These are phyloP conservation scores for Spizella passerina DNA, from an alignment of 2,797 vertebrate species.

Conservation along the genomic window DNA sequence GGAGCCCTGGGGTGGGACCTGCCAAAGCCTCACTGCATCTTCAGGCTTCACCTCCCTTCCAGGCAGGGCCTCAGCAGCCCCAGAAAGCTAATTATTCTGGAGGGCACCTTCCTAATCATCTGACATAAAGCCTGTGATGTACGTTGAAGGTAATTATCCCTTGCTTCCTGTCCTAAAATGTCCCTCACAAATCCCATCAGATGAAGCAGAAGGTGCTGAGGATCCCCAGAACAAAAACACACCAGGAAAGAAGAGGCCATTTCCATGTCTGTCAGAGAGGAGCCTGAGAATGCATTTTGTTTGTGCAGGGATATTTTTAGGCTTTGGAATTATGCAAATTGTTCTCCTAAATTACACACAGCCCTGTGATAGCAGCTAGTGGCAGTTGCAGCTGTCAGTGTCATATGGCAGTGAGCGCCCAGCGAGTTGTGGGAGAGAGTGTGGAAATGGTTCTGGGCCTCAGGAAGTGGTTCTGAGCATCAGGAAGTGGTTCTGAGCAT, in stretches of 20 bases:
- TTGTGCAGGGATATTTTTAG: conserved; percentile 51
- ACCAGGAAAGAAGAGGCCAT: background rate
- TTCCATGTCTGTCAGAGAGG: background rate
- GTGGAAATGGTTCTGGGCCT: background rate
- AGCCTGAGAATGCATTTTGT: background rate
- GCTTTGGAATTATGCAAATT: conserved; percentile 44
- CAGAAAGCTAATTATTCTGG: background rate
- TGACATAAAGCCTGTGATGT: conserved; percentile 10
- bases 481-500: background rate
- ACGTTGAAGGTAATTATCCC: conserved; percentile 12
- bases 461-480: fast-evolving
- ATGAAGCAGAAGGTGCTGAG: background rate
- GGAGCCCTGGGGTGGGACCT: background rate
- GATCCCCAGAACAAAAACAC: background rate
- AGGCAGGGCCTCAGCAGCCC: background rate
- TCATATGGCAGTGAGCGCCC: background rate
- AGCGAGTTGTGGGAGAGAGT: background rate
- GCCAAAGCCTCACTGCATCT: background rate
- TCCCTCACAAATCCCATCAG: background rate
- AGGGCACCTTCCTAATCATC: background rate
- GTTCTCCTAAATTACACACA: conserved; percentile 15
- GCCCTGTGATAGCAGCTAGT: conserved; percentile 7
- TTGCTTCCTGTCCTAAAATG: conserved; percentile 43
- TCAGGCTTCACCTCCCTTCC: background rate
- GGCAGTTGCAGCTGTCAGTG: conserved; percentile 25